These are phyloP conservation scores for Liopterus haemorrhoidalis DNA, from an alignment of 2,888 invertebrate species.

Conservation along the genomic window DNA sequence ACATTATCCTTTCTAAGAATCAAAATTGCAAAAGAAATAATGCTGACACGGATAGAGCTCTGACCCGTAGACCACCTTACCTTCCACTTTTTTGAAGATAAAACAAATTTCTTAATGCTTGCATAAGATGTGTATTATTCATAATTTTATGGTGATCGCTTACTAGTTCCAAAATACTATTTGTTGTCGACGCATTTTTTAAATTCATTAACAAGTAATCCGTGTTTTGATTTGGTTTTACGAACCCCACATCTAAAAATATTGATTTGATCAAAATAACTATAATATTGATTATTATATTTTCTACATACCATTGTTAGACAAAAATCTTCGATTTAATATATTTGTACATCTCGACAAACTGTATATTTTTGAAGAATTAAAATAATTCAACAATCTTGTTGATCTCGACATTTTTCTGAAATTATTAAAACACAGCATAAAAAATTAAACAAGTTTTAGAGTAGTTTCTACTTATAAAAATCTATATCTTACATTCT, in stretches of 20 bases:
- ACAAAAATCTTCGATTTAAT: background rate
- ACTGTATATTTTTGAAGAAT: slow-evolving; percentile 5
- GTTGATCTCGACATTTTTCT: slow-evolving; percentile 13
- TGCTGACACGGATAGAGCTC: too few relatives aligned
- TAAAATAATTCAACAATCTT: slow-evolving; percentile 10
- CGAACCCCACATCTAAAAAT: slow-evolving; percentile 10
- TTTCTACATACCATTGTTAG: background rate
- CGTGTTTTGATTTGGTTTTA: slow-evolving; percentile 24
- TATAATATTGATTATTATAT: background rate
- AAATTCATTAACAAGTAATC: slow-evolving; percentile 49
- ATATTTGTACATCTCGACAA: slow-evolving; percentile 3
- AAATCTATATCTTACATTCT: too few relatives aligned
- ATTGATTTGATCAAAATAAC: slow-evolving; percentile 2
- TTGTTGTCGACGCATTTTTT: slow-evolving; percentile 45
- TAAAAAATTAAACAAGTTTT: too few relatives aligned
- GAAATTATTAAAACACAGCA: too few relatives aligned
- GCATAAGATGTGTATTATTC: slow-evolving; percentile 53
- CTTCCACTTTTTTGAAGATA: slow-evolving; percentile 51
- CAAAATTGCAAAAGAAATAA: slow-evolving; percentile 14
- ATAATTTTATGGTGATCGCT: slow-evolving; percentile 44
- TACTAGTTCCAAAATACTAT: slow-evolving; percentile 49
- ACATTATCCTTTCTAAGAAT: background rate
- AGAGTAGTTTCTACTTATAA: too few relatives aligned
- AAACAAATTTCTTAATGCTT: slow-evolving; percentile 53
- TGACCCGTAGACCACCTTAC: slow-evolving; percentile 34